Evolutionary conservation across 92 coral and sea anemone genomes (phyloP), one percentile per base, ranked within the genome.

Genomic region (Parazoanthus atlanticus): DNA sequence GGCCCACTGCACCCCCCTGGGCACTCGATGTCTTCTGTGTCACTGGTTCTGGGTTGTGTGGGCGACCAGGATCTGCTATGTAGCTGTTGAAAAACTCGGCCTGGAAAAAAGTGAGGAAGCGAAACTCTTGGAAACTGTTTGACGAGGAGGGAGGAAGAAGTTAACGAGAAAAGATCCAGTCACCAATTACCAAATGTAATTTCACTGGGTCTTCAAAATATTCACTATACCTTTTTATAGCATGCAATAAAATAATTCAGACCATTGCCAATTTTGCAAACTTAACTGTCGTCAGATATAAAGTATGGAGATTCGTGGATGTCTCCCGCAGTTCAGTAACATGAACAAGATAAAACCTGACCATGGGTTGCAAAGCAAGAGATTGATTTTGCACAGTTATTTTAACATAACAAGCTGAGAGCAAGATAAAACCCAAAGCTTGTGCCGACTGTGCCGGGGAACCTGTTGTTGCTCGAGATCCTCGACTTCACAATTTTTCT

Each of bases 41-140:
- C 31, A 91, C 17, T 30, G 92, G 94, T 33, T 95, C 99, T 25
- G 91, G 94, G 66, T 92, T 88, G 70, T 92, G 93, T 40, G 99
- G 99, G 82, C 99, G 95, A n/a, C 86, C 90, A 66, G 99, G 93
- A 49, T 96, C 99, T 77, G 95, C 89, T 30, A 96, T 84, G 86
- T 91, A 96, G 85, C 89, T 93, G 81, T 96, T 96, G 87, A 96
- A 96, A 74, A 96, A 96, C 81, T 96, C 98, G 40, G 96, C 99
- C 99, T 96, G 86, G 66, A 52, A 71, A 49, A 82, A 2, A 61
- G 12, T 26, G 80, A 70, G 73, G 8, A 32, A 3, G 56, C 16
- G 29, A 9, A 76, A 77, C 11, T 56, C 41, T 66, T 36, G 17
- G 8, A 28, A 28, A 31, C 75, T 26, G 17, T 13, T 23, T 12